These are phyloP conservation scores for Epinotia ramella DNA, from an alignment of 2,888 invertebrate species.

Conservation along the genomic window DNA sequence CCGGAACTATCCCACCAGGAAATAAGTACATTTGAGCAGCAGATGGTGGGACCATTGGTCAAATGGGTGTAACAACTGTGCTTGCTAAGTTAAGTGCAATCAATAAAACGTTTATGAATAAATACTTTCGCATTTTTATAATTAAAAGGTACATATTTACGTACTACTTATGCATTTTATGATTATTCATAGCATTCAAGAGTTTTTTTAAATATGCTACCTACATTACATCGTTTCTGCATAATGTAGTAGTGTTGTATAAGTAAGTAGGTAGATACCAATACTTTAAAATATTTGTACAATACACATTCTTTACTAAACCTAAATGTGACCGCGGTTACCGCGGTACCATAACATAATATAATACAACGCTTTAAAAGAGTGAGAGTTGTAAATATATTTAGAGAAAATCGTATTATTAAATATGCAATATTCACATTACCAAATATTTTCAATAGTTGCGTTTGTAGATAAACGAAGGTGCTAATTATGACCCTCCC, in stretches of 20 bases:
- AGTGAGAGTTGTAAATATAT: slow-evolving; percentile 26
- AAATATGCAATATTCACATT: slow-evolving; percentile 32
- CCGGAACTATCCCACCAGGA: slow-evolving; percentile 70
- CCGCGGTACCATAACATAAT: neutral
- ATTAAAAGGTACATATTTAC: too few relatives aligned
- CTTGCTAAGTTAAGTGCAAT: neutral
- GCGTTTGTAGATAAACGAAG: slow-evolving; percentile 50
- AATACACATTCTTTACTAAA: neutral
- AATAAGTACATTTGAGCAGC: slow-evolving; percentile 49
- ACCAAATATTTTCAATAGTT: slow-evolving; percentile 41
- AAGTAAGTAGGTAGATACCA: too few relatives aligned
- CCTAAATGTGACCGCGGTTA: slow-evolving; percentile 1
- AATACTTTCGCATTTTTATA: neutral
- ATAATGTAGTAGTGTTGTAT: too few relatives aligned
- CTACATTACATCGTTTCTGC: too few relatives aligned
- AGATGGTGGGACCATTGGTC: neutral
- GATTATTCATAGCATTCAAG: too few relatives aligned
- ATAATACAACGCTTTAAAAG: slow-evolving; percentile 18
- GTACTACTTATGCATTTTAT: too few relatives aligned
- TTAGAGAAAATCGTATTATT: slow-evolving; percentile 38
- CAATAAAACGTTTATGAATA: neutral
- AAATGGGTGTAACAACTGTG: neutral
- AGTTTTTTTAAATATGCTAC: too few relatives aligned
- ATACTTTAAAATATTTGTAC: neutral
- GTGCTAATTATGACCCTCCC: slow-evolving; percentile 60